Evolutionary conservation across 2,113 vertebrate species (phyloP).

Genomic region (Engraulis encrasicolus): DNA sequence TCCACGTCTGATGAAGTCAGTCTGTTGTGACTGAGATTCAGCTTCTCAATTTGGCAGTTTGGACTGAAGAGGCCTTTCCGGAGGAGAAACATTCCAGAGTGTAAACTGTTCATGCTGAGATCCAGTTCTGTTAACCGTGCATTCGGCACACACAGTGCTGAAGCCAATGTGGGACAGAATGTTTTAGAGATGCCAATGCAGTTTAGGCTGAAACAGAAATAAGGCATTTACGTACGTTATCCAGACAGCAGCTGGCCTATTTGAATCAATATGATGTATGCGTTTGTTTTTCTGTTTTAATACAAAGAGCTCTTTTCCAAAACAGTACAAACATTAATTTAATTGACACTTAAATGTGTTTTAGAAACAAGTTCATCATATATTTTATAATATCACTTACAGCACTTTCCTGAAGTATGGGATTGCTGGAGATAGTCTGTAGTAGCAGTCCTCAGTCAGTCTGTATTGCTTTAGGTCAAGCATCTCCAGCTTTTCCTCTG

Average conservation of each 20-base stretch:
- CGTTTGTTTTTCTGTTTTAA: no score
- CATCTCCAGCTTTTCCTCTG: background rate
- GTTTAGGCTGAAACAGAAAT: background rate
- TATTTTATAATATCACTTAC: background rate
- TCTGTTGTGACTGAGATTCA: background rate
- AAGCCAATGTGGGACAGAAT: background rate
- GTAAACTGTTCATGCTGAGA: background rate
- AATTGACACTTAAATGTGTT: no score
- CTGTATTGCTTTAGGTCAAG: background rate
- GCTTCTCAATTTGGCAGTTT: background rate
- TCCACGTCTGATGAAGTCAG: background rate
- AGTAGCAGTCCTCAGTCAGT: background rate
- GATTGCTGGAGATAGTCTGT: background rate
- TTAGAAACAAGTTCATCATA: no score
- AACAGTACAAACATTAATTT: no score
- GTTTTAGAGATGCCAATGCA: slow-evolving; percentile 2
- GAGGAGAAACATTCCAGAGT: background rate
- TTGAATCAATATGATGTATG: no score
- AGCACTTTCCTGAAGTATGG: background rate
- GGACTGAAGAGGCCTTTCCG: background rate
- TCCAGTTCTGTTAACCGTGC: background rate
- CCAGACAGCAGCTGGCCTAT: no score
- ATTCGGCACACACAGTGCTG: background rate
- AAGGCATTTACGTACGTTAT: background rate
- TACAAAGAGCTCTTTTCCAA: no score